Evolutionary conservation across 2,888 invertebrate species (phyloP), one percentile per base, ranked within the genome.

Genomic region (Bhutanitis thaidina): DNA sequence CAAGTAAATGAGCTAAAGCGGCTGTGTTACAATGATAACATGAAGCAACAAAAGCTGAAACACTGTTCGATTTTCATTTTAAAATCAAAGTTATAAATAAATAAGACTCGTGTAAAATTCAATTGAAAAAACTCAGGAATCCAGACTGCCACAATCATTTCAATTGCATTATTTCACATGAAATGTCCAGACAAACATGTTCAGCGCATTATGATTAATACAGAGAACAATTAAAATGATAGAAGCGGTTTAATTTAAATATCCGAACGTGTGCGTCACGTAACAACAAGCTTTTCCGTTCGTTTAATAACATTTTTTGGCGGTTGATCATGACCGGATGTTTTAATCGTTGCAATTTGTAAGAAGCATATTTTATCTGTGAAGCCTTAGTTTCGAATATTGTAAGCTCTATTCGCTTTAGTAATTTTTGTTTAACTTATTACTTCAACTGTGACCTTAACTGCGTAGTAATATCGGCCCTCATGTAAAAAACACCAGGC

Each of bases 261-360:
- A 39, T 50, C 50, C 49, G 55, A 52, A 52, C 36, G 44, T 50
- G 44, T 55, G 55, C 53, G 27, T 55, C 52, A 53, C 43, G 43
- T 40, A 32, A 20, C 27, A 35, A 38, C 43, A 12, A 34, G 34
- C 29, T 32, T 48, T 53, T 53, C 55, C 55, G 55, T 32, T 51
- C 1, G 7, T 12, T 29, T 12, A 50, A 50, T 40, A 16, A 16
- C 40, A 39, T 40, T 40, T 44, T 50, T 45, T 50, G 44, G 13
- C 35, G 16, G 27, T 16, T 50, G 39, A 40, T 40, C 34, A 49
- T 16, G 16, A 25, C 32, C 49, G 55, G 52, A 52, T 9, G 49
- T 46, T 29, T 40, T 49, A 40, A 52, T 49, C 30, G 16, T 10
- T 29, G 7, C 9, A 12, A 34, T 34, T 34, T 32, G 12, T 34